Evolutionary conservation across 2,888 invertebrate genomes (phyloP), one percentile per base, ranked within the genome.

Genomic region (Torymus aiolomorphi): DNA sequence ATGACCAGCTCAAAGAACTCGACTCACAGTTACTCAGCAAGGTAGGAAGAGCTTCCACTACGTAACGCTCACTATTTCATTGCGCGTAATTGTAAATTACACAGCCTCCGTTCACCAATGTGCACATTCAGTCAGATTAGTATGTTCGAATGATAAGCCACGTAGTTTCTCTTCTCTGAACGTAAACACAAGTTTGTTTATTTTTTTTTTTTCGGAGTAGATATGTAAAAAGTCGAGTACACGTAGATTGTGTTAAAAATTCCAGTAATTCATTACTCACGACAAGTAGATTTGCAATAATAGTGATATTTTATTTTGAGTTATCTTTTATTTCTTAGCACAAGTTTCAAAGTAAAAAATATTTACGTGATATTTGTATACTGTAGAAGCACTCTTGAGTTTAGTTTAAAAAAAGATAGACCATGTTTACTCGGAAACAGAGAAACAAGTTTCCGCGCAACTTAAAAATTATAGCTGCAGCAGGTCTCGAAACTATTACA

Each of bases 1-100:
- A 96, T 90, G 95, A 95, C 91, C 95, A 96, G 90, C 92, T 96
- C 85, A 96, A 96, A 89, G 95, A 95, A 90, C 93, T 96, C 85
- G 96, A 96, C 91, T 95, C 95, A 83, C 95, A 96, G 83, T 93
- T 95, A 88, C 93, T 95, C 90, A 94, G 90, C 86, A 90, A 90
- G 90, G 90, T 90, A 90, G 86, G 88, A 85, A 87, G 85, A 87
- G 86, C 87, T 83, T 87, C 86, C 85, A 86, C 85, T 84, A 86
- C 85, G 85, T 87, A 87, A 83, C 82, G 71, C 57, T 73, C 77
- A 80, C 56, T 71, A 71, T 80, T 76, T 79, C 71, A 78, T 66
- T 61, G 59, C 66, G 74, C 49, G 49, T 66, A 57, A 71, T 42
- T 77, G 57, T 73, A 74, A 31, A 54, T 20, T 63, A 78, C 69